Evolutionary conservation across 2,888 invertebrate genomes (phyloP).

Genomic region (Tetranychus piercei): DNA sequence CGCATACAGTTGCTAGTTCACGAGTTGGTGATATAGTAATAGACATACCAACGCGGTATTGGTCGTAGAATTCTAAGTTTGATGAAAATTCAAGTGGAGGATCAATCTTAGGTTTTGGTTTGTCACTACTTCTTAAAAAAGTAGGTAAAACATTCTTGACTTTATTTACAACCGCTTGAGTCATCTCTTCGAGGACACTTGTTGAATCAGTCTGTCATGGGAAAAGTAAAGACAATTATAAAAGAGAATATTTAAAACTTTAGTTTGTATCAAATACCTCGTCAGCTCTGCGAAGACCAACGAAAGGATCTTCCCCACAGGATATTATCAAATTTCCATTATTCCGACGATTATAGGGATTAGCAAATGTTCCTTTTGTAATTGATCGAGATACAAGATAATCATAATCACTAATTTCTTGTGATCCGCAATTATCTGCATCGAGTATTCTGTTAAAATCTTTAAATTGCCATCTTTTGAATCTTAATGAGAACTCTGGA

Average conservation of each 20-base stretch:
- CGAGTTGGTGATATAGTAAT: slow-evolving; percentile 61
- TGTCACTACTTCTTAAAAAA: slow-evolving; percentile 4
- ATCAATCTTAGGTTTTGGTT: slow-evolving; percentile 36
- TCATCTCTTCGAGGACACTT: slow-evolving; percentile 70
- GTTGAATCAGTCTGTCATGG: slow-evolving; percentile 47
- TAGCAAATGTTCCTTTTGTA: slow-evolving; percentile 45
- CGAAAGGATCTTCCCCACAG: slow-evolving; percentile 60
- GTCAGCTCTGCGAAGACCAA: slow-evolving; percentile 71
- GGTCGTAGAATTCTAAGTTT: slow-evolving; percentile 62
- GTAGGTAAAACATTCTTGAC: slow-evolving; percentile 41
- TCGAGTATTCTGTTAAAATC: slow-evolving; percentile 52
- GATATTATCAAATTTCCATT: slow-evolving; percentile 55
- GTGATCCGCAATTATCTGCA: slow-evolving; percentile 39
- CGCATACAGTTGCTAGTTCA: slow-evolving; percentile 58
- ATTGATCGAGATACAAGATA: slow-evolving; percentile 63
- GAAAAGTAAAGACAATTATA: background rate
- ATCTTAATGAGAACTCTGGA: slow-evolving; percentile 39
- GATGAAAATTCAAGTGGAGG: slow-evolving; percentile 49
- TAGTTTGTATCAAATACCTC: slow-evolving; percentile 38
- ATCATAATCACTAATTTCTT: slow-evolving; percentile 58
- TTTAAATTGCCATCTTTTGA: slow-evolving; percentile 69
- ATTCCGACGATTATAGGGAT: slow-evolving; percentile 42
- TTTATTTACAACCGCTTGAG: slow-evolving; percentile 72
- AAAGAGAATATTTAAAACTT: background rate
- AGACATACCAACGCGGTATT: slow-evolving; percentile 51